Evolutionary conservation across 2,113 vertebrate genomes (phyloP), one percentile per base, ranked within the genome.

Genomic region (Alligator sinensis): DNA sequence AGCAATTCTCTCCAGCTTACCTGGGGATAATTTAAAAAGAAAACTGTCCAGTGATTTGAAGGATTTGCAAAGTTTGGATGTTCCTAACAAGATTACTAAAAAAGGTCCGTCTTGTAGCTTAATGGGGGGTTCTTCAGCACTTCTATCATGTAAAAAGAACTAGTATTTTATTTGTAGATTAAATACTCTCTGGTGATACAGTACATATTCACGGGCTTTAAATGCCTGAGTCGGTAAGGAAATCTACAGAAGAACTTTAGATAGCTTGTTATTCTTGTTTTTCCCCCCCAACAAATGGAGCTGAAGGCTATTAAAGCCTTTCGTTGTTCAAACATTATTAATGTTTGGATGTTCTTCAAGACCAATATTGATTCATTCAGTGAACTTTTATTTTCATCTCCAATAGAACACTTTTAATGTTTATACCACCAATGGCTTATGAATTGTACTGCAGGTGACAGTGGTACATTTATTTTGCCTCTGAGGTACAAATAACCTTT

Each of bases 1-100:
- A 62, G 84, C 93, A 6, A 91, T 99, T 76, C 95, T 99, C 58
- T 98, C 98, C 62, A 95, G 92, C 12, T 96, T 98, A 74, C 98
- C 98, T 28, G 95, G 96, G 0, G 83, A 97, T 47, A 92, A 97
- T 91, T 92, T 98, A 60, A 99, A 99, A 97, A 98, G 99, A 98
- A 99, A 98, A 70, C 96, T 97, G 94, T 97, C 97, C 11, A 96
- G 79, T 77, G 98, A 98, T 38, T 92, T 57, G 59, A 96, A 96
- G 58, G 95, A 97, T 84, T 94, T 88, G 1, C 66, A 87, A 11
- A 77, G 84, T 59, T 95, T 97, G 91, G 97, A 87, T 62, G 93
- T 96, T 8, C 97, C 98, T 22, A 98, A 13, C 89, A 99, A 99
- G 96, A 96, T 98, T 12, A 97, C 95, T 79, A 98, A 97, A 97